Evolutionary conservation across 2,113 vertebrate species (phyloP).

Genomic region (Engystomops pustulosus): DNA sequence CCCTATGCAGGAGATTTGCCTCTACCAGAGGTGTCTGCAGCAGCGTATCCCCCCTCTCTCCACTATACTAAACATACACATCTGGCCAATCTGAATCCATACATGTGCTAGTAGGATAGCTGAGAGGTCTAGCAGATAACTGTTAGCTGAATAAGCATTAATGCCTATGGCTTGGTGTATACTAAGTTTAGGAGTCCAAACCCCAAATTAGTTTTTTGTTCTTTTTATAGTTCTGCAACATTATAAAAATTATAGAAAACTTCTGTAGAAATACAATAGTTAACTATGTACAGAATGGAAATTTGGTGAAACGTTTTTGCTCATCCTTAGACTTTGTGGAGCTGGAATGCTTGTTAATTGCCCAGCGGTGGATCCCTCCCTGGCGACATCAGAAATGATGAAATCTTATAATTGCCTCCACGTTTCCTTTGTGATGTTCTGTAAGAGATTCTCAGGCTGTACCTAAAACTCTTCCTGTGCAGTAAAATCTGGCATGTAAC

Average conservation of each 20-base stretch:
- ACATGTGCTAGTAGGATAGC: too few species aligned
- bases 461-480: neutral
- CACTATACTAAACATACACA: neutral
- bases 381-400: neutral
- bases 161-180: neutral
- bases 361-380: neutral
- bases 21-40: neutral
- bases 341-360: conserved; percentile 4
- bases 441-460: neutral
- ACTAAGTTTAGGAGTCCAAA: neutral
- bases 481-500: neutral
- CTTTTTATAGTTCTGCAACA: neutral
- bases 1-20: neutral
- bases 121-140: neutral
- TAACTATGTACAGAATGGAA: neutral
- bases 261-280: neutral
- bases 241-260: neutral
- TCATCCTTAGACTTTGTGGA: conserved; percentile 17
- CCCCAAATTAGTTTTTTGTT: neutral
- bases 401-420: conserved; percentile 10
- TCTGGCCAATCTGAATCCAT: neutral
- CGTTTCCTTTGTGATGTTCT: conserved; percentile 7
- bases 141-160: neutral
- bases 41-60: too few species aligned
- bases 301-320: neutral